phyloP scores from a whole-genome alignment of 2,113 vertebrate genomes.

The Vimba vimba region DNA sequence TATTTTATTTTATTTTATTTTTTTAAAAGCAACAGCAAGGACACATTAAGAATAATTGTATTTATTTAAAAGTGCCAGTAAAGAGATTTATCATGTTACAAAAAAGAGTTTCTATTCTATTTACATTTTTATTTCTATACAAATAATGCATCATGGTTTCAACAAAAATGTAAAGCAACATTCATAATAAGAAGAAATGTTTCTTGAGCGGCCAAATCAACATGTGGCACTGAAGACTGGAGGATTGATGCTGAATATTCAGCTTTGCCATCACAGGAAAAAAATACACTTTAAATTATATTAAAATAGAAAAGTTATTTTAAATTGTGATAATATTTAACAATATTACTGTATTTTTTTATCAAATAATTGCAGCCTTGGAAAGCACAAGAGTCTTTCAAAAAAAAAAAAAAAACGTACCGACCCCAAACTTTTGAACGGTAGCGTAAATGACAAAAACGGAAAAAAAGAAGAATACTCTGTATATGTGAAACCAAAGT shows the following conservation, averaged over 20 bases:
- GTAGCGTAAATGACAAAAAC: neutral
- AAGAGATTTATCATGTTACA: no score
- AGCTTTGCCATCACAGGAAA: neutral
- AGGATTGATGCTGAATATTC: neutral
- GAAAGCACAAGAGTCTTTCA: neutral
- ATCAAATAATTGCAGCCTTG: neutral
- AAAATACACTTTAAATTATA: neutral
- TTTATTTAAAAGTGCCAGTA: no score
- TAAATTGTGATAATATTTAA: neutral
- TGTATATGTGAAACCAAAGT: slow-evolving; percentile 8
- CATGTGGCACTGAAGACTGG: neutral
- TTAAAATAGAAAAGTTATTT: neutral
- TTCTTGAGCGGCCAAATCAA: neutral
- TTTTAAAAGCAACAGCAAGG: no score
- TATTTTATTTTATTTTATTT: neutral
- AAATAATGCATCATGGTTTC: neutral
- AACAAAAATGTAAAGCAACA: neutral
- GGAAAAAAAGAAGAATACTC: neutral
- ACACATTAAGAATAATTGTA: no score
- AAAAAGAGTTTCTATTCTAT: neutral
- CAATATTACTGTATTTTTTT: neutral
- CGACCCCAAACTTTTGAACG: neutral
- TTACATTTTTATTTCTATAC: no score
- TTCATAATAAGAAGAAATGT: neutral
- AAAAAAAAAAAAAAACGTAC: neutral